Conservation (phyloP, 2,888 invertebrate species). For the Hirtodrosophila alboralis region DNA sequence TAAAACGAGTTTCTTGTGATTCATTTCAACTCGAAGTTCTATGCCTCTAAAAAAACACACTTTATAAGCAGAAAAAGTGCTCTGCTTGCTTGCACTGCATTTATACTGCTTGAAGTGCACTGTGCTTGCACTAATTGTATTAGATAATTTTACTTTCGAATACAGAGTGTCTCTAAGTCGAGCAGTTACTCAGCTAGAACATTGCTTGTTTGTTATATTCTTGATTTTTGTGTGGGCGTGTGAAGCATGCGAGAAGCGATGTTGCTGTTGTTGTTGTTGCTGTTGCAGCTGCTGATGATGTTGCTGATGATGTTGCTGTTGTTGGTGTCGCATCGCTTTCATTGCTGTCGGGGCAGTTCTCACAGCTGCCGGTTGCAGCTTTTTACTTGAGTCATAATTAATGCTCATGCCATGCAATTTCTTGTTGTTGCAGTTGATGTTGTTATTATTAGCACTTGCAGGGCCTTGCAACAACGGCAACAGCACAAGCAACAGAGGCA, state of each 20-base stretch:
- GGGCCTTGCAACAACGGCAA: constrained; percentile 22
- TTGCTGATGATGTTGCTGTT: constrained; percentile 18
- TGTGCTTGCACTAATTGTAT: too few species aligned
- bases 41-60: too few species aligned
- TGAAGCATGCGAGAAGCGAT: constrained; percentile 35
- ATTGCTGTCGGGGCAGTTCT: constrained; percentile 12
- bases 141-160: too few species aligned
- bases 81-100: too few species aligned
- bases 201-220: too few species aligned
- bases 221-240: constrained; percentile 49
- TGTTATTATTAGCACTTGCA: constrained; percentile 56
- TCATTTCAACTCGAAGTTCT: too few species aligned
- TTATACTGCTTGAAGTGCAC: too few species aligned
- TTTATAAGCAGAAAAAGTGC: too few species aligned
- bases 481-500: constrained; percentile 12
- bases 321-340: constrained; percentile 19
- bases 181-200: too few species aligned
- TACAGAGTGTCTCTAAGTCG: too few species aligned
- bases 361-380: constrained; percentile 16
- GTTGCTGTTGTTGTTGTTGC: constrained; percentile 15
- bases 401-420: constrained; percentile 59
- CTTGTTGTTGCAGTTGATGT: constrained; percentile 21
- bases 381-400: constrained; percentile 71
- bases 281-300: constrained; percentile 18
- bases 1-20: too few species aligned